Conservation (phyloP, 2,113 vertebrate species). For the Callipepla californica region DNA sequence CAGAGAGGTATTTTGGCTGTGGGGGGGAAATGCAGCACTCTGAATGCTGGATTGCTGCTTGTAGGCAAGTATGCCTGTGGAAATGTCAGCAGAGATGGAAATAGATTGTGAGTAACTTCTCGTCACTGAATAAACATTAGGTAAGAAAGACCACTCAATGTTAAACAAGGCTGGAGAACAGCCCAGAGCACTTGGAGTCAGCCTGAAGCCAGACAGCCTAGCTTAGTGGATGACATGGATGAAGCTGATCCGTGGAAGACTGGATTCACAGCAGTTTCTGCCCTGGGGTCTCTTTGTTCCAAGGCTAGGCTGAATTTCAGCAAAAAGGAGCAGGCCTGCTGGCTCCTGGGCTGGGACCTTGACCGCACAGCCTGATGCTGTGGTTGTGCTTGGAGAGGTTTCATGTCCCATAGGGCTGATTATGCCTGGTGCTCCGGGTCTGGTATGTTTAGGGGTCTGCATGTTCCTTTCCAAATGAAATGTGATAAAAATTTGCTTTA, state of each 20-base stretch:
- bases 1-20: not conserved
- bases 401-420: not conserved
- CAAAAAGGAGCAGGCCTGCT: not conserved
- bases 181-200: not conserved
- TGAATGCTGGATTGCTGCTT: not conserved
- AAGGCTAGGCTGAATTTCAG: not conserved
- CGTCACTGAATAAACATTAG: not conserved
- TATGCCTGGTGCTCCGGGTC: not conserved
- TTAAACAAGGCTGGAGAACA: not conserved
- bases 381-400: not conserved
- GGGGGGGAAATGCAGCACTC: rapidly evolving
- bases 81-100: not conserved
- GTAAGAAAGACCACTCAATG: not conserved
- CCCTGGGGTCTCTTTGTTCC: rapidly evolving
- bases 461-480: not conserved
- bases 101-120: not conserved
- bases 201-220: not conserved
- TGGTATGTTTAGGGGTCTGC: not conserved
- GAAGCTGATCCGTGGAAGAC: not conserved
- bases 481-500: not conserved
- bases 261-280: not conserved
- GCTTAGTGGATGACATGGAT: rapidly evolving
- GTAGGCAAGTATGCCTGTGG: not conserved
- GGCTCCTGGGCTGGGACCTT: not conserved
- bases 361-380: not conserved